phyloP scores from a whole-genome alignment of 1,140 invertebrate species.

The Drosophila varians region DNA sequence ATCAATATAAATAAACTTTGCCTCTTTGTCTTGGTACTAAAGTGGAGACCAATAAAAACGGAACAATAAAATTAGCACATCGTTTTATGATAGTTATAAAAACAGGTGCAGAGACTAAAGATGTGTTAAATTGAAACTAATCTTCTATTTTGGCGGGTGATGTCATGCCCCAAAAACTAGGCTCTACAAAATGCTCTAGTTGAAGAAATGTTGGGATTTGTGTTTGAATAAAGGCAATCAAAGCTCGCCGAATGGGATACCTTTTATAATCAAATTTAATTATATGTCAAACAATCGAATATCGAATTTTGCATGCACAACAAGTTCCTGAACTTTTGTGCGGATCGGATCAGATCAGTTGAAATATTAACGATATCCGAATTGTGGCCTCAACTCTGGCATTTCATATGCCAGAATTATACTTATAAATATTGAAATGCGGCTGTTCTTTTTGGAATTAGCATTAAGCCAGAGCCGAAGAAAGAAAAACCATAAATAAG shows the following conservation, averaged over 20 bases:
- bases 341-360: constrained; percentile 12
- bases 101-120: not conserved
- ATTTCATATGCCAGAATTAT: constrained; percentile 59
- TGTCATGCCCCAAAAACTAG: constrained; percentile 31
- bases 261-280: constrained; percentile 14
- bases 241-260: constrained; percentile 6
- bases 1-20: constrained; percentile 29
- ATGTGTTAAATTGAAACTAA: not conserved
- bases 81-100: constrained; percentile 13
- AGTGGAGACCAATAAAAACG: constrained; percentile 13
- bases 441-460: constrained; percentile 40
- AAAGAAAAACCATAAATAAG: constrained; percentile 72
- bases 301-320: constrained; percentile 24
- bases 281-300: constrained; percentile 19
- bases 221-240: not conserved
- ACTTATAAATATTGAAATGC: constrained; percentile 72
- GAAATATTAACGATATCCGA: constrained; percentile 35
- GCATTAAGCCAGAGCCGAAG: constrained; percentile 40
- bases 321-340: constrained; percentile 29
- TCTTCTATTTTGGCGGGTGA: constrained; percentile 1
- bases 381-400: constrained; percentile 63
- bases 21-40: constrained; percentile 14
- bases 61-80: constrained; percentile 8
- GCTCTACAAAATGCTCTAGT: constrained; percentile 17
- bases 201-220: not conserved